Base-by-base conservation (phyloP, 2,888 invertebrate genomes). In the Deilephila elpenor region DNA sequence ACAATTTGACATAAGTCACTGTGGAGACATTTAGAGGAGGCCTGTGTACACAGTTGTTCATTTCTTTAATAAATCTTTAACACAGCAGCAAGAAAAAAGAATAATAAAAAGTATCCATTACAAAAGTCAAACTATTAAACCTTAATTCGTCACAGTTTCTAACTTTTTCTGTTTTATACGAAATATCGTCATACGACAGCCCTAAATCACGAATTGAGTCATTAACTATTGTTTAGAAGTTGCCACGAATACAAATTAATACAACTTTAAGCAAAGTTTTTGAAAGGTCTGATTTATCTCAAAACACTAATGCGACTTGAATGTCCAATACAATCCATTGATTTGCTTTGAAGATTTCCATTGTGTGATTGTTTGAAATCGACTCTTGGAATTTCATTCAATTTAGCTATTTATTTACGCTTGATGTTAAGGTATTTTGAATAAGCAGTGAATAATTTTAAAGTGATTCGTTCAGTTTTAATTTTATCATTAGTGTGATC, bases 241-340 rank as follows among this genome's bases (percentile, higher is more conserved):
- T 34, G 29, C 19, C n/a, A 34, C 34, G 19, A 29, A 3, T 32
- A 19, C 32, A 32, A 19, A 19, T 19, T 34, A 32, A 34, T 61
- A 19, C 1, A 7, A 8, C 0, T 17, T 61, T 1, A 61, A 61
- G 19, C 17, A n/a, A 37, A n/a, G n/a, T 34, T 34, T 62, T 34
- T 32, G 7, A 62, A 62, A 32, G 62, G 34, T n/a, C n/a, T 62
- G 62, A 62, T 62, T 62, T 62, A 62, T 62, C n/a, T 25, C 20
- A n/a, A n/a, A n/a, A 62, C 34, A 62, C n/a, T 37, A 64, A 64
- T 44, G n/a, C 64, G n/a, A 14, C 60, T 60, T 60, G 17, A 60
- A 60, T 14, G 4, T 14, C n/a, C 8, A 7, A 44, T 37, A 34
- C 64, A 37, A 64, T 64, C 20, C n/a, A 14, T 64, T 37, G 20